phyloP scores from a whole-genome alignment of 35 echinoderm and acorn worm species.

The Eucidaris tribuloides region DNA sequence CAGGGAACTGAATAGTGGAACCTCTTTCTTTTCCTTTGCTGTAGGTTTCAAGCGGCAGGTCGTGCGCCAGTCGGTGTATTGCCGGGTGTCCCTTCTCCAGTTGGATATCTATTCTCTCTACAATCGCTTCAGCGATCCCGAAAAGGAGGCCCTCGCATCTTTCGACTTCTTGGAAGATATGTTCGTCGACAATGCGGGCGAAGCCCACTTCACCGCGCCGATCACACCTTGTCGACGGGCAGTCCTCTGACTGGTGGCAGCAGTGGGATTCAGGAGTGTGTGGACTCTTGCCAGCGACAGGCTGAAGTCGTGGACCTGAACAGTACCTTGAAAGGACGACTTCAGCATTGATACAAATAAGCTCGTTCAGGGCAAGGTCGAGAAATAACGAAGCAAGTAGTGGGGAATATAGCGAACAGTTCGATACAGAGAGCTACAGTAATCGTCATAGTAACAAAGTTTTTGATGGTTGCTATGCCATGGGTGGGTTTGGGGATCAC shows the following conservation, averaged over 20 bases:
- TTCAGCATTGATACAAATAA: no score
- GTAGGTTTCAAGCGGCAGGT: slow-evolving; percentile 63
- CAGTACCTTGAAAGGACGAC: no score
- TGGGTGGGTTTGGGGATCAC: slow-evolving; percentile 26
- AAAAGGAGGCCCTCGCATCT: slow-evolving; percentile 76
- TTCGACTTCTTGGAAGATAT: slow-evolving; percentile 84
- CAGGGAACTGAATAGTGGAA: no score
- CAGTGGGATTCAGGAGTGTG: not conserved
- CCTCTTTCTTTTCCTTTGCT: not conserved
- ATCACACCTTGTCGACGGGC: not conserved
- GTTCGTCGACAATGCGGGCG: not conserved
- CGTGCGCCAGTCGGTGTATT: slow-evolving; percentile 52
- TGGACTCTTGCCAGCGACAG: not conserved
- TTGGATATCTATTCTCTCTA: slow-evolving; percentile 68
- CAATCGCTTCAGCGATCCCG: slow-evolving; percentile 77
- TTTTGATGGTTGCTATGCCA: slow-evolving; percentile 20
- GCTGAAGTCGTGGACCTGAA: no score
- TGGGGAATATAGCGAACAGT: slow-evolving; percentile 2
- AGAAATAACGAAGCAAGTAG: no score
- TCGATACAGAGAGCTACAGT: not conserved
- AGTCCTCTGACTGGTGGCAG: not conserved
- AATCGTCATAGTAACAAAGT: slow-evolving; percentile 19
- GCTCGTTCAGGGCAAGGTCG: no score
- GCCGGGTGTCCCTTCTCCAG: slow-evolving; percentile 71
- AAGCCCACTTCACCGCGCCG: not conserved